Evolutionary conservation across 1,140 invertebrate species (phyloP), one percentile per base, ranked within the genome.

Genomic region (Mactra quadrangularis): DNA sequence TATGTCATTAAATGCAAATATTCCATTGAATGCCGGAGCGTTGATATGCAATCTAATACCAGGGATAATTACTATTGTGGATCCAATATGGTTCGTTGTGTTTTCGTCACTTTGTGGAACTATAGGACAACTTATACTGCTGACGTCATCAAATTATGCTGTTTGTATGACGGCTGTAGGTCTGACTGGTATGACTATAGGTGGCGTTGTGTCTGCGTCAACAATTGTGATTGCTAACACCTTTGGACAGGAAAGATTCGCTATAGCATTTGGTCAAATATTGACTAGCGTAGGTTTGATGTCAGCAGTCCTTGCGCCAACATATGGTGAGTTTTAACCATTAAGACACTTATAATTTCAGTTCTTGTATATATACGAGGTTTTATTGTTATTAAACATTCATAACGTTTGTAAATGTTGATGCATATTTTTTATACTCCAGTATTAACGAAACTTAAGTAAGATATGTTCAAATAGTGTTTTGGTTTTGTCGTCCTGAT

Each of bases 171-270:
- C 19, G 38, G 66, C 41, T 11, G 66, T 52, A 27, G 66, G 41
- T 13, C 25, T 70, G 66, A 70, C 66, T 1, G 66, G 66, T 19
- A 53, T 70, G 15, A 27, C 41, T 25, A 50, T 70, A 45, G 41
- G 66, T 31, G 66, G 66, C 9, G 66, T 70, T 25, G 29, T 70
- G 0, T 70, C 45, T 7, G 66, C 27, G 19, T 41, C 50, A 50
- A 45, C 66, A 4, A 53, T 70, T 19, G 9, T 53, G 7, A 70
- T 15, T n/a, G n/a, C n/a, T n/a, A n/a, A n/a, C n/a, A n/a, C n/a
- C n/a, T n/a, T n/a, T n/a, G n/a, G n/a, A n/a, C n/a, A n/a, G n/a
- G n/a, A n/a, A n/a, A 52, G 2, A 3, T 70, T 70, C 33, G 35
- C 45, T 11, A 15, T 70, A 4, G 25, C 45, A 15, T 70, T 70